Conservation (phyloP, 2,888 invertebrate species). For the Hemithea aestivaria region DNA sequence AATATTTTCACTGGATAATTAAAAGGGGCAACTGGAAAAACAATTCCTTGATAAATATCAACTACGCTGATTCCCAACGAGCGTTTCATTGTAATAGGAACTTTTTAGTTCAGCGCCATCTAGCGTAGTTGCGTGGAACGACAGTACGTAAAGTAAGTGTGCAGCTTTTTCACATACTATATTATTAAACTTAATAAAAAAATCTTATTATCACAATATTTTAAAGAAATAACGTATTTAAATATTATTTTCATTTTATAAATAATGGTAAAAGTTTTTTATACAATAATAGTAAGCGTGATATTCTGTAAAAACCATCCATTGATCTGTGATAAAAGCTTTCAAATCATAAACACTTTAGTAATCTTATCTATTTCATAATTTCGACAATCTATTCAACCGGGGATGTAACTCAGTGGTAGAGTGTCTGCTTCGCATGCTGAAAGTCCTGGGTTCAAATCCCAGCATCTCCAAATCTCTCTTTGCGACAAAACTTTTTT, state of each 20-base stretch:
- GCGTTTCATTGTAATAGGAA: constrained; percentile 32
- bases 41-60: constrained; percentile 39
- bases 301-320: too few species aligned
- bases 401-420: constrained; percentile 77
- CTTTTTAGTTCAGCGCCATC: constrained; percentile 52
- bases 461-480: constrained; percentile 77
- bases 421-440: constrained; percentile 84
- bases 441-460: constrained; percentile 83
- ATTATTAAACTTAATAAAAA: too few species aligned
- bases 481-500: constrained; percentile 20
- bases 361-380: neutral
- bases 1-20: constrained; percentile 59
- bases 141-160: constrained; percentile 3
- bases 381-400: constrained; percentile 2
- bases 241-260: too few species aligned
- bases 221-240: too few species aligned
- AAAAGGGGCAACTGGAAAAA: constrained; percentile 61
- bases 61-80: constrained; percentile 3
- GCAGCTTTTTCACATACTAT: too few species aligned
- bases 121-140: constrained; percentile 32
- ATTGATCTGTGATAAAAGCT: too few species aligned
- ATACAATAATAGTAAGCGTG: too few species aligned
- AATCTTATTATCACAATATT: too few species aligned
- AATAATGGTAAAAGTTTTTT: too few species aligned
- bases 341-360: too few species aligned